Percentiles rank a stretch among this genome's conserved stretches.
These are phyloP conservation scores for Eleutherodactylus coqui DNA, from an alignment of 2,797 vertebrate genomes.

Conservation along the genomic window DNA sequence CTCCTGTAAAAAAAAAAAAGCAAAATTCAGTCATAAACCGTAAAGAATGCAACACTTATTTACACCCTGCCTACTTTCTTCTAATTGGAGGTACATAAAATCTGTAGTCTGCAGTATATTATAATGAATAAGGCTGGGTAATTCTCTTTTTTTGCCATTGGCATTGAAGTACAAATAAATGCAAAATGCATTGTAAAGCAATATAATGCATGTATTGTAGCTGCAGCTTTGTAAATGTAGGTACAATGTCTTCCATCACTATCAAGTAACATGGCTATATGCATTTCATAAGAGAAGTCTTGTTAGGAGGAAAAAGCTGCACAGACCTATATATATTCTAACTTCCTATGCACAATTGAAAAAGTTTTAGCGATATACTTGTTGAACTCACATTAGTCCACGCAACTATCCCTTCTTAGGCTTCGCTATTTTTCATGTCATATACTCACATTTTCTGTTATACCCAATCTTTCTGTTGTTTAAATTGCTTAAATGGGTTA, in stretches of 20 bases:
- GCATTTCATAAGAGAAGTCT: too few species aligned
- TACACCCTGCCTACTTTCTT: too few species aligned
- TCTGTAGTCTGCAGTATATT: not conserved
- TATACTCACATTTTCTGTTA: not conserved
- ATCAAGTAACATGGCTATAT: not conserved
- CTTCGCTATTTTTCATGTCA: not conserved
- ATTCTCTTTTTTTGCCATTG: not conserved
- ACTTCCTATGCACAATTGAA: not conserved
- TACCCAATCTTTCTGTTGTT: not conserved
- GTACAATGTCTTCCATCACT: not conserved
- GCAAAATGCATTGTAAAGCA: not conserved
- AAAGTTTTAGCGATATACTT: not conserved
- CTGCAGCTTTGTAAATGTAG: not conserved
- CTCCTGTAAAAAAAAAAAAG: too few species aligned
- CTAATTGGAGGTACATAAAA: not conserved
- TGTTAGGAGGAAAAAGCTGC: not conserved
- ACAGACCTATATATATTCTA: not conserved
- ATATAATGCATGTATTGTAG: not conserved
- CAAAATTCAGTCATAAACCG: too few species aligned
- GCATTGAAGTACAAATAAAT: not conserved
- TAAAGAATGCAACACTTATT: too few species aligned
- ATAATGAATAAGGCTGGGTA: not conserved
- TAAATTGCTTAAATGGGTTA: not conserved
- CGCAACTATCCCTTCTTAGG: not conserved
- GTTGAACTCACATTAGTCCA: not conserved